These are phyloP conservation scores for Sturnus vulgaris DNA, from an alignment of 2,113 vertebrate genomes.

Conservation along the genomic window DNA sequence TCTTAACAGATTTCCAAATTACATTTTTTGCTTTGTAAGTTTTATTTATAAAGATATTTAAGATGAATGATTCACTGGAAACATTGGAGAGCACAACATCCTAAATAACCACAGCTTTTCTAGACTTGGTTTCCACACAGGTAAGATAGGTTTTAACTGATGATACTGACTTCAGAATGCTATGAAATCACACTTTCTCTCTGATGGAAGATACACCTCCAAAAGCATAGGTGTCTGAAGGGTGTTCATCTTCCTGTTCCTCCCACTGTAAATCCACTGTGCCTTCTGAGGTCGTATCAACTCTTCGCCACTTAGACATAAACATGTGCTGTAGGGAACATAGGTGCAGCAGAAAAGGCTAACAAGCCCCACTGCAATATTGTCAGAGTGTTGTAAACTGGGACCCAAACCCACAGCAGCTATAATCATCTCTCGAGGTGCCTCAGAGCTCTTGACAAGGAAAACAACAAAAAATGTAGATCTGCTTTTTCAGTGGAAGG, in stretches of 20 bases:
- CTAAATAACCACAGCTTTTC: background rate
- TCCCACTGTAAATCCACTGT: background rate
- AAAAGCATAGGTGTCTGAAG: background rate
- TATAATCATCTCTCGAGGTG: background rate
- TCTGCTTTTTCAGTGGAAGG: background rate
- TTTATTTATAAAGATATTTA: constrained; percentile 28
- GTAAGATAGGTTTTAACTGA: background rate
- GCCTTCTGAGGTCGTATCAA: background rate
- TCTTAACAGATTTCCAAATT: constrained; percentile 26
- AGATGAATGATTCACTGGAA: background rate
- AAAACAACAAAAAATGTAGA: background rate
- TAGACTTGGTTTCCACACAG: background rate
- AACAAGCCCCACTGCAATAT: background rate
- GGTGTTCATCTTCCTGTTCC: background rate
- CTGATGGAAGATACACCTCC: background rate
- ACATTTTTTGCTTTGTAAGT: background rate
- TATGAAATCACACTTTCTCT: background rate
- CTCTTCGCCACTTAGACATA: background rate
- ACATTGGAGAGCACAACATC: background rate
- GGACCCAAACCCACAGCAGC: background rate
- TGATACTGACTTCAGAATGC: background rate
- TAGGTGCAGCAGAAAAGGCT: background rate
- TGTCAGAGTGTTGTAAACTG: background rate
- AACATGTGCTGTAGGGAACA: background rate
- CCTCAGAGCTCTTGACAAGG: background rate